A percentile compares a stretch with the other conserved stretches of the same genome.
Conservation (phyloP, 2,113 vertebrate species). For the Agapornis roseicollis region DNA sequence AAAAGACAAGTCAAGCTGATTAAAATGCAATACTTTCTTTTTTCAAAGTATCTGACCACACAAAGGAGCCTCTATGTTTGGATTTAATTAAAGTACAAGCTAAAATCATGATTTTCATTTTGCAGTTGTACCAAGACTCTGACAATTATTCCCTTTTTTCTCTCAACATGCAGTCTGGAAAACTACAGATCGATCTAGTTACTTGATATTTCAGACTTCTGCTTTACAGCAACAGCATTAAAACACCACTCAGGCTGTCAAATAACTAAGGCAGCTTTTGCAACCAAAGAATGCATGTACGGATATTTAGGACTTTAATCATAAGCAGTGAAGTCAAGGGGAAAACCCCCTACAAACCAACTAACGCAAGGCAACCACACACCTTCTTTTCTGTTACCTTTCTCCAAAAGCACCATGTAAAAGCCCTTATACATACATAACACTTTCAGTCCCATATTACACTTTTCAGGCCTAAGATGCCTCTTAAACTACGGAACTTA, state of each 20-base stretch:
- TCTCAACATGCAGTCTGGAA: not conserved
- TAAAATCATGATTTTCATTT: not conserved
- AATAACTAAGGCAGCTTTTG: not conserved
- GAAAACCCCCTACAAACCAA: fast-evolving
- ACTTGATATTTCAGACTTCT: not conserved
- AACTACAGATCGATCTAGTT: fast-evolving
- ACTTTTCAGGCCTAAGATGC: fast-evolving
- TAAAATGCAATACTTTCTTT: not conserved
- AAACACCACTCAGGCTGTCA: not conserved
- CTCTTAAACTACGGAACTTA: not conserved
- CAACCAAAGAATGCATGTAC: not conserved
- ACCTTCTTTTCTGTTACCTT: not conserved
- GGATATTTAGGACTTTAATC: not conserved
- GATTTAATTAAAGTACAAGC: not conserved
- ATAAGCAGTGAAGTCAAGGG: not conserved
- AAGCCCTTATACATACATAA: not conserved
- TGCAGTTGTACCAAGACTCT: not conserved
- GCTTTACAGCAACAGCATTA: not conserved
- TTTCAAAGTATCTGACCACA: not conserved
- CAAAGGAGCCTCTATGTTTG: fast-evolving
- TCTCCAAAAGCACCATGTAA: fast-evolving
- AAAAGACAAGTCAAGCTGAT: not conserved
- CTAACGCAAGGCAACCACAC: fast-evolving
- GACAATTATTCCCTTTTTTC: not conserved
- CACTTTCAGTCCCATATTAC: no score